Conservation (phyloP, 2,888 invertebrate genomes). For the Scelioninae gen. 1 region DNA sequence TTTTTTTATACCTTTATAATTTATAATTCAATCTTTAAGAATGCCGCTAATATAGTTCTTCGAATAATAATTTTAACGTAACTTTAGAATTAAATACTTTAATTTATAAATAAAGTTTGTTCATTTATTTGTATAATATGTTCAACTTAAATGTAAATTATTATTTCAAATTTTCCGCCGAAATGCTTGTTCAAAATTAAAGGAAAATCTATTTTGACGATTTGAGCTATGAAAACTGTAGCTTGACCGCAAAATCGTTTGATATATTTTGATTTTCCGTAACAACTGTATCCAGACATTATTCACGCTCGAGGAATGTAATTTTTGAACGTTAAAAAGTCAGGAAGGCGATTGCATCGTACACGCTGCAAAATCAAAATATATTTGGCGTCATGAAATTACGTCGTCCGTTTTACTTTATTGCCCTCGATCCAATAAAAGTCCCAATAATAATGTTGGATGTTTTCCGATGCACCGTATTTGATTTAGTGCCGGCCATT, state of each 20-base stretch:
- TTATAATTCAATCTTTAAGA: constrained; percentile 12
- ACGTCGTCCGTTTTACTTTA: constrained; percentile 79
- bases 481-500: constrained; percentile 85
- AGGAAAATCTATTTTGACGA: not conserved
- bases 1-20: not conserved
- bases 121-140: not conserved
- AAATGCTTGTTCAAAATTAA: not conserved
- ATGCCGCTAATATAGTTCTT: constrained; percentile 1
- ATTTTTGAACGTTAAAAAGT: constrained; percentile 68
- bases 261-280: constrained; percentile 64
- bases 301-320: constrained; percentile 61
- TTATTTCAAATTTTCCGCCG: constrained; percentile 21
- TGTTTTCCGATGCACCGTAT: constrained; percentile 84
- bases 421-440: constrained; percentile 83
- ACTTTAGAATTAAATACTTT: no score
- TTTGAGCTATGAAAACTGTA: constrained; percentile 22
- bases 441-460: constrained; percentile 85
- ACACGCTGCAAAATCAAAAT: constrained; percentile 69
- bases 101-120: not conserved
- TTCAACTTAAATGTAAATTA: not conserved
- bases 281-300: constrained; percentile 47
- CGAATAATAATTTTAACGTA: not conserved
- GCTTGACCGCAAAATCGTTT: constrained; percentile 48
- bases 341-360: constrained; percentile 63
- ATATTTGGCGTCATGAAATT: constrained; percentile 76